These are phyloP conservation scores for Pemphredon lugubris DNA, from an alignment of 2,888 invertebrate species.

Conservation along the genomic window DNA sequence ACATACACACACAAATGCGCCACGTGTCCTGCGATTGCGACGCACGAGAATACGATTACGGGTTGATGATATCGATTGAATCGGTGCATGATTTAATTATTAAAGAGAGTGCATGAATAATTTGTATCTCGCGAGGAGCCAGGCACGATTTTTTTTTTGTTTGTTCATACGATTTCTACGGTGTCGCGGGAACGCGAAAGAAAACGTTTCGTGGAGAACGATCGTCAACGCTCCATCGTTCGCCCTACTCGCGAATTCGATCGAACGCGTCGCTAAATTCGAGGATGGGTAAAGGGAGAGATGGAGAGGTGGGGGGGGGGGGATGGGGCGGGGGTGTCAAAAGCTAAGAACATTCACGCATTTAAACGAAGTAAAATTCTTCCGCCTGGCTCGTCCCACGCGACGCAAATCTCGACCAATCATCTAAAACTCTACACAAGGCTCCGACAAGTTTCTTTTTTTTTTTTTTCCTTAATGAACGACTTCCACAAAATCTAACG, in stretches of 20 bases:
- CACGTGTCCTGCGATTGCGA: slow-evolving; percentile 57
- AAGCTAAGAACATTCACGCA: neutral
- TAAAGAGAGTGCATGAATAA: slow-evolving; percentile 76
- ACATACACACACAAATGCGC: slow-evolving; percentile 75
- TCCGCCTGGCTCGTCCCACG: slow-evolving; percentile 41
- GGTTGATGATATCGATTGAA: slow-evolving; percentile 73
- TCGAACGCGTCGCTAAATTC: neutral
- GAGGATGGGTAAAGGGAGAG: slow-evolving; percentile 1
- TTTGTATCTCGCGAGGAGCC: slow-evolving; percentile 60
- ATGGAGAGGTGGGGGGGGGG: no score
- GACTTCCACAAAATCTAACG: slow-evolving; percentile 75
- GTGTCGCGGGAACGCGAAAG: no score
- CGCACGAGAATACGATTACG: slow-evolving; percentile 66
- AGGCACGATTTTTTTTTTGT: slow-evolving; percentile 29
- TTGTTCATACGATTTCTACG: no score
- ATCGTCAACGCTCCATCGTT: no score
- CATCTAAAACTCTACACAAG: slow-evolving; percentile 76
- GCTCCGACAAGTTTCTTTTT: slow-evolving; percentile 70
- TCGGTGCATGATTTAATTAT: slow-evolving; percentile 79
- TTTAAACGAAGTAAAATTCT: slow-evolving; percentile 16
- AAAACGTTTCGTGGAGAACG: no score
- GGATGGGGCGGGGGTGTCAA: neutral
- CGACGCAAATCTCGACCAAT: slow-evolving; percentile 59
- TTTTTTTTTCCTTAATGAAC: slow-evolving; percentile 65
- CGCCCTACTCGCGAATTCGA: no score